phyloP scores from a whole-genome alignment of 2,888 invertebrate species.

The Nephrotoma flavescens region DNA sequence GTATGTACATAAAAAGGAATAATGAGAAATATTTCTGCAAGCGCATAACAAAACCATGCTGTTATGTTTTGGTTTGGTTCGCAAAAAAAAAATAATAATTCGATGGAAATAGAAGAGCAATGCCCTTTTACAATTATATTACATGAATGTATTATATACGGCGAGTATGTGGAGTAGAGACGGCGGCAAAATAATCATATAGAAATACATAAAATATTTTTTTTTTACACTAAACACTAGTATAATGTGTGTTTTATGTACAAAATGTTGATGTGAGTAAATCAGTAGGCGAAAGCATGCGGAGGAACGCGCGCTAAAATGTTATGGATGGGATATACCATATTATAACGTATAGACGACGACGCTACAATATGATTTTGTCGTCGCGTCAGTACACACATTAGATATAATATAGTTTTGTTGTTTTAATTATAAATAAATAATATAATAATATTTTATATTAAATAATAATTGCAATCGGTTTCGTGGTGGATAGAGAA shows the following conservation, averaged over 20 bases:
- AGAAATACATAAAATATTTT: background rate
- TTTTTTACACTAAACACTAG: background rate
- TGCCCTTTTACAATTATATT: slow-evolving; percentile 4
- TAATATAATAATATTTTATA: background rate
- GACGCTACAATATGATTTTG: background rate
- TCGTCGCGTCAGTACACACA: background rate
- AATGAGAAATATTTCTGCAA: background rate
- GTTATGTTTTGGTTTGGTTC: slow-evolving; percentile 10
- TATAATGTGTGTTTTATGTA: background rate
- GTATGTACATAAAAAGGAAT: background rate
- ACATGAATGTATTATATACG: background rate
- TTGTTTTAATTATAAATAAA: background rate
- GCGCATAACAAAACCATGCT: slow-evolving; percentile 6
- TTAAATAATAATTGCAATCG: background rate
- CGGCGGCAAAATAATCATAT: background rate
- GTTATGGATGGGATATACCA: background rate
- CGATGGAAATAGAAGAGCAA: slow-evolving; percentile 8
- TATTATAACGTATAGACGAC: background rate
- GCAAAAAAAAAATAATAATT: background rate
- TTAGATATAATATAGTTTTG: background rate
- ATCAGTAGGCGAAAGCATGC: background rate
- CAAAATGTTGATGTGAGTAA: background rate
- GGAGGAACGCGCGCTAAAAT: background rate
- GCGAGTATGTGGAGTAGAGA: background rate
- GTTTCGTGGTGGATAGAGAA: background rate